Conservation (phyloP, 2,113 vertebrate genomes). For the Rhea pennata region DNA sequence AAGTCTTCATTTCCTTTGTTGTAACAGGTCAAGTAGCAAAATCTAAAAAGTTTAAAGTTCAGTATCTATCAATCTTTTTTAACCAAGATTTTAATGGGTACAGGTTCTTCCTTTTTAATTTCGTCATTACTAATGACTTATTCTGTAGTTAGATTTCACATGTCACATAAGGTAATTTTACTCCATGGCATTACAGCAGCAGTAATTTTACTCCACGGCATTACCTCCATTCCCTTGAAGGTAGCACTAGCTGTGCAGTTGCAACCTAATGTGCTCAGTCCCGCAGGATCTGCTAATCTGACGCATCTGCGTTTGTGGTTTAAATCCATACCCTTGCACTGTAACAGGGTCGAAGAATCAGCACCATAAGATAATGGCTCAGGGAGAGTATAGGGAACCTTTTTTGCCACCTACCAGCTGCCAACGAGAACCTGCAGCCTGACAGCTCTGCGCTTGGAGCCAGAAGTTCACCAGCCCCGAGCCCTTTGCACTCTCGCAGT, state of each 20-base stretch:
- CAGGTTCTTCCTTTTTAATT: not conserved
- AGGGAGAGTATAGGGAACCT: not conserved
- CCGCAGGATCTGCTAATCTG: not conserved
- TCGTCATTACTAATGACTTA: not conserved
- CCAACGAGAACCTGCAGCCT: not conserved
- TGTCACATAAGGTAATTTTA: too few species aligned
- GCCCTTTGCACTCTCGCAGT: not conserved
- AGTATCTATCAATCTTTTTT: not conserved
- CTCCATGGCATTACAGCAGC: accelerated
- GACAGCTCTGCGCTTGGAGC: too few species aligned
- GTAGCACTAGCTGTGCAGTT: not conserved
- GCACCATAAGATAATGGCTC: not conserved
- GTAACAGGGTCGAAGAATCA: not conserved
- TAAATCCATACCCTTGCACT: not conserved
- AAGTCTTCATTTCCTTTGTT: not conserved
- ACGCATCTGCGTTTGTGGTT: not conserved
- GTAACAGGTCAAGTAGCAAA: not conserved
- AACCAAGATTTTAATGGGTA: not conserved
- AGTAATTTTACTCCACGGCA: accelerated
- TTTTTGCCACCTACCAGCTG: not conserved
- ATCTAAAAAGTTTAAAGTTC: not conserved
- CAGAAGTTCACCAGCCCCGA: not conserved
- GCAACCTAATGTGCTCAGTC: not conserved
- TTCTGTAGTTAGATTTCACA: not conserved
- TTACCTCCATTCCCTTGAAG: not conserved